phyloP scores from a whole-genome alignment of 2,888 invertebrate species.

The Polydesmus complanatus region DNA sequence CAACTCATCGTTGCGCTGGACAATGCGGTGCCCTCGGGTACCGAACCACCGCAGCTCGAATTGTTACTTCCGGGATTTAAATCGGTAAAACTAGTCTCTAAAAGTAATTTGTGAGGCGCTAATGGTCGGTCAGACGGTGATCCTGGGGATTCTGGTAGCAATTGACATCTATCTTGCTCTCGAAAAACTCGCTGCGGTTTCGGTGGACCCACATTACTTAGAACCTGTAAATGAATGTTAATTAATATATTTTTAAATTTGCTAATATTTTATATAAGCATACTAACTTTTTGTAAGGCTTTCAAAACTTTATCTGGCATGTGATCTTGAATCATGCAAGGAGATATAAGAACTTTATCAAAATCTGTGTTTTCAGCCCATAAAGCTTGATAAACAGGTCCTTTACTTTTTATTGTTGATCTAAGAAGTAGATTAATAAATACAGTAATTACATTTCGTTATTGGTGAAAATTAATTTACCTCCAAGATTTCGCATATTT shows the following conservation, averaged over 20 bases:
- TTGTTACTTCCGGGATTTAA: slow-evolving; percentile 28
- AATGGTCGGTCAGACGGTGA: slow-evolving; percentile 21
- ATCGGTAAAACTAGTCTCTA: slow-evolving; percentile 63
- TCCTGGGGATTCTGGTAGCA: slow-evolving; percentile 14
- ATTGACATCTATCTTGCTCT: slow-evolving; percentile 3
- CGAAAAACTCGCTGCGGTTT: slow-evolving; percentile 49
- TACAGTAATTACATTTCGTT: background rate
- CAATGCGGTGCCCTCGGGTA: slow-evolving; percentile 23
- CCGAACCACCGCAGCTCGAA: slow-evolving; percentile 9
- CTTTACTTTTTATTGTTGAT: slow-evolving; percentile 50
- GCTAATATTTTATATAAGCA: too few relatives aligned
- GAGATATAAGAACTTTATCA: slow-evolving; percentile 74
- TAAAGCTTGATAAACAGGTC: slow-evolving; percentile 72
- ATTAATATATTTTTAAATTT: background rate
- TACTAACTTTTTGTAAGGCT: slow-evolving; percentile 64
- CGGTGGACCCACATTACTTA: slow-evolving; percentile 52
- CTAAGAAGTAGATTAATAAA: slow-evolving; percentile 31
- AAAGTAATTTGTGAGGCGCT: slow-evolving; percentile 45
- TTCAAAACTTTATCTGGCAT: slow-evolving; percentile 76
- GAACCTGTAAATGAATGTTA: slow-evolving; percentile 27
- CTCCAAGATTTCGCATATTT: slow-evolving; percentile 63
- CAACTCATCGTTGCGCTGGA: slow-evolving; percentile 28
- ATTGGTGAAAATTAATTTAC: slow-evolving; percentile 37
- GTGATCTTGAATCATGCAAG: slow-evolving; percentile 78
- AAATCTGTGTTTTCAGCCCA: slow-evolving; percentile 74